A percentile compares a stretch with the other conserved stretches of the same genome.
phyloP scores from a whole-genome alignment of 2,888 invertebrate genomes.

The Salpingus planirostris region DNA sequence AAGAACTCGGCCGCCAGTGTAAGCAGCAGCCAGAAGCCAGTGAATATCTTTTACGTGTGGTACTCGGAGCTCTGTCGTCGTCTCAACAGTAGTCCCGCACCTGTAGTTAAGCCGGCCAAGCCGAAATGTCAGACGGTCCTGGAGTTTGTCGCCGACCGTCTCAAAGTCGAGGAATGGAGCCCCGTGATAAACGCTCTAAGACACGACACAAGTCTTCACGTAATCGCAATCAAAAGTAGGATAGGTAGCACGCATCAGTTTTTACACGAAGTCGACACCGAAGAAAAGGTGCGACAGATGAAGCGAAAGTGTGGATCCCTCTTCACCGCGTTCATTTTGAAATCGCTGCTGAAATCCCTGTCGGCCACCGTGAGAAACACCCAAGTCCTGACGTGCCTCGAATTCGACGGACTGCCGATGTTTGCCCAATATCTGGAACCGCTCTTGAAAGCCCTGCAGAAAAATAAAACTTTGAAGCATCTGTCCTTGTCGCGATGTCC shows the following conservation, averaged over 20 bases:
- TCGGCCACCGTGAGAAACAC: conserved; percentile 55
- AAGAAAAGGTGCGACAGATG: conserved; percentile 54
- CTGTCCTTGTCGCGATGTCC: conserved; percentile 59
- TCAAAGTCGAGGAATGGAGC: conserved; percentile 68
- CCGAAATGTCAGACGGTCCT: conserved; percentile 36
- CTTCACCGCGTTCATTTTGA: conserved; percentile 61
- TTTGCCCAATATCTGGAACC: conserved; percentile 52
- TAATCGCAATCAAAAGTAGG: conserved; percentile 56
- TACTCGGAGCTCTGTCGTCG: conserved; percentile 39
- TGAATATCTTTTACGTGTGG: conserved; percentile 40
- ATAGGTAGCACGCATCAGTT: conserved; percentile 27
- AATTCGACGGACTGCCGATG: conserved; percentile 65
- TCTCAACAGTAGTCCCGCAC: conserved; percentile 32
- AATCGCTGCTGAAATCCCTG: conserved; percentile 55
- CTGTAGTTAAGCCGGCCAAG: conserved; percentile 34
- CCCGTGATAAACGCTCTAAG: conserved; percentile 64
- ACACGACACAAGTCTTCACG: conserved; percentile 61
- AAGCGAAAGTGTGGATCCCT: conserved; percentile 40
- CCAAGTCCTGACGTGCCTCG: conserved; percentile 51
- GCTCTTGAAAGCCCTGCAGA: conserved; percentile 47
- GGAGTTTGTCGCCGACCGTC: conserved; percentile 66
- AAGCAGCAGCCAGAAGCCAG: conserved; percentile 25
- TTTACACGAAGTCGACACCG: conserved; percentile 44
- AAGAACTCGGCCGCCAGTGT: conserved; percentile 17
- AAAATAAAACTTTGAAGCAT: conserved; percentile 56